Evolutionary conservation across 2,888 invertebrate species (phyloP).

Genomic region (Agriopis leucophaearia): DNA sequence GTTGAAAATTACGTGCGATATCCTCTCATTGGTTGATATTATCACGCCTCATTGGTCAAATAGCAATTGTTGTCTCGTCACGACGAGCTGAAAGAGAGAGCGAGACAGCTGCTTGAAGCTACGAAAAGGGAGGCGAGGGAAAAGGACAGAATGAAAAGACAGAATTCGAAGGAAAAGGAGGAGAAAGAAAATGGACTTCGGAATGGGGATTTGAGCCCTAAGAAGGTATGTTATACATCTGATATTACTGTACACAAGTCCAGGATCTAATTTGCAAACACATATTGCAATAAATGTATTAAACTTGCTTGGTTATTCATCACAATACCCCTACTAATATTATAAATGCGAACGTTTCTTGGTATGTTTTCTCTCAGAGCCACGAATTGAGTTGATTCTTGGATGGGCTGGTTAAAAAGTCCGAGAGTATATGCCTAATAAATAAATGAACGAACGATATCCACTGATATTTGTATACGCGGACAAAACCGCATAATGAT

Average conservation of each 20-base stretch:
- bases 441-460: too few relatives aligned
- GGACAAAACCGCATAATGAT: too few relatives aligned
- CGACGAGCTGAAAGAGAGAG: constrained; percentile 94
- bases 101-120: constrained; percentile 93
- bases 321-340: too few relatives aligned
- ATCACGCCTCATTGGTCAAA: constrained; percentile 48
- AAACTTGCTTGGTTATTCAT: too few relatives aligned
- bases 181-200: constrained; percentile 87
- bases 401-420: too few relatives aligned
- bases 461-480: too few relatives aligned
- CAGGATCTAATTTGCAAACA: neutral
- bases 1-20: constrained; percentile 23
- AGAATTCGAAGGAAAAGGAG: constrained; percentile 76
- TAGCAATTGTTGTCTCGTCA: constrained; percentile 93
- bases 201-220: constrained; percentile 75
- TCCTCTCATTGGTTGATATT: constrained; percentile 23
- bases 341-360: too few relatives aligned
- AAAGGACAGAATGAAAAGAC: constrained; percentile 69
- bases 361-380: too few relatives aligned
- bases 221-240: constrained; percentile 64
- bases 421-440: too few relatives aligned
- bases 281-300: too few relatives aligned
- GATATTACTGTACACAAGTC: too few relatives aligned
- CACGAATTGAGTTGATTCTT: too few relatives aligned
- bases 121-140: constrained; percentile 89